A percentile compares a stretch with the other conserved stretches of the same genome.
These are phyloP conservation scores for Rhagonycha fulva DNA, from an alignment of 2,888 invertebrate genomes.

Conservation along the genomic window DNA sequence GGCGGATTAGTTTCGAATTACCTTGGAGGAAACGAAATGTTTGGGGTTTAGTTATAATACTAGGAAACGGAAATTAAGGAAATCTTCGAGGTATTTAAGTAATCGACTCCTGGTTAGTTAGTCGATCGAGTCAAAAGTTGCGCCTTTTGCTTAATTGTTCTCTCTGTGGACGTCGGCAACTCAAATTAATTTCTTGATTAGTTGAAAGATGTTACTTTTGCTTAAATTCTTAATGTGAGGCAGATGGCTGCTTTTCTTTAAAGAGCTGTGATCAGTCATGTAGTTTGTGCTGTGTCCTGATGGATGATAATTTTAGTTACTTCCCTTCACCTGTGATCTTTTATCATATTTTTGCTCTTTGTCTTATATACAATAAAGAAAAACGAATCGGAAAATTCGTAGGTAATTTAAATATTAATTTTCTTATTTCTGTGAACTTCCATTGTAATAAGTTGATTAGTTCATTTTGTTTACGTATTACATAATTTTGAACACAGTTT, in stretches of 20 bases:
- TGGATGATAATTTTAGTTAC: background rate
- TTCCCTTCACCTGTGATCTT: too few species aligned
- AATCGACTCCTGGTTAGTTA: background rate
- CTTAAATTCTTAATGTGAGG: background rate
- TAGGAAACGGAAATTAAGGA: background rate
- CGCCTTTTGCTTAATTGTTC: background rate
- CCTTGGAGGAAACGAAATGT: background rate
- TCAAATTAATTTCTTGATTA: background rate
- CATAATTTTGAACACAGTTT: too few species aligned
- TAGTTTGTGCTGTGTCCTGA: background rate
- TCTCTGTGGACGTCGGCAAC: background rate
- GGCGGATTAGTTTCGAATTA: background rate
- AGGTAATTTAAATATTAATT: too few species aligned
- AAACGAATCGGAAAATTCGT: too few species aligned
- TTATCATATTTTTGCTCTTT: too few species aligned
- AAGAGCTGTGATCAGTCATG: background rate
- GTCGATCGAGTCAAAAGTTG: background rate
- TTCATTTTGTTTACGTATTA: too few species aligned
- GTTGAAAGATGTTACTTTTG: background rate
- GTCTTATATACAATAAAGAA: too few species aligned
- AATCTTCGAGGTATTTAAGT: background rate
- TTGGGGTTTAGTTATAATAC: background rate
- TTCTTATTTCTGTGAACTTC: too few species aligned
- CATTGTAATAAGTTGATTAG: too few species aligned
- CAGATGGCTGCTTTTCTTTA: background rate